phyloP scores from a whole-genome alignment of 2,888 invertebrate species.

The Machimus rusticus region DNA sequence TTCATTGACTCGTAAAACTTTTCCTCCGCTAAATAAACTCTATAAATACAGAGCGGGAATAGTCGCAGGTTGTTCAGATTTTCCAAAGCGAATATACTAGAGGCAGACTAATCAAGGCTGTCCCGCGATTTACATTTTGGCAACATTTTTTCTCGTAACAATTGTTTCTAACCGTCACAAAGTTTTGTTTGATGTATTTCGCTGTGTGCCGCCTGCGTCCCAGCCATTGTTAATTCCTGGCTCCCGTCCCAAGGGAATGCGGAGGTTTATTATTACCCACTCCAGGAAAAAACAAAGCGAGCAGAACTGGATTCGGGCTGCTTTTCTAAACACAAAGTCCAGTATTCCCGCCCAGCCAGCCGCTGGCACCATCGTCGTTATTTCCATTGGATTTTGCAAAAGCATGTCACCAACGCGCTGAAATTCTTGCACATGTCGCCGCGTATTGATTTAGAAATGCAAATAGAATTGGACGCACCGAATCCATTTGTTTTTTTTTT shows the following conservation, averaged over 20 bases:
- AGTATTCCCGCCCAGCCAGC: not conserved
- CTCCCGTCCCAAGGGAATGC: not conserved
- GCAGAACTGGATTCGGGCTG: not conserved
- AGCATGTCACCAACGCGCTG: conserved; percentile 19
- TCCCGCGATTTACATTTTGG: not conserved
- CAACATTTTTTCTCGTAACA: not conserved
- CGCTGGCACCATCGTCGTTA: not conserved
- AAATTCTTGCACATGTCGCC: conserved; percentile 11
- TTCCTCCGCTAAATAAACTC: not conserved
- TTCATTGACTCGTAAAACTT: not conserved
- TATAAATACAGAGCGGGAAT: not conserved
- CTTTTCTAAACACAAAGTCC: not conserved
- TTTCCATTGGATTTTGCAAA: not conserved
- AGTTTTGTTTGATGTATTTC: not conserved
- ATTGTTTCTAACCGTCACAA: not conserved
- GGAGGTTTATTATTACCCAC: not conserved
- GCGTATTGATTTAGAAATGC: conserved; percentile 21
- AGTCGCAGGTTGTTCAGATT: not conserved
- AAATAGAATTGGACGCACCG: conserved; percentile 2
- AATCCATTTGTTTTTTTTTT: not conserved
- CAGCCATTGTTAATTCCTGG: not conserved
- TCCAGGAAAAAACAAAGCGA: not conserved
- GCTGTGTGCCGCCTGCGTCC: not conserved
- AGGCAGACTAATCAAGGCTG: not conserved
- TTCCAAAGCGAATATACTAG: not conserved